Evolutionary conservation across 2,888 invertebrate genomes (phyloP).

Genomic region (Pristionchus arcanus): DNA sequence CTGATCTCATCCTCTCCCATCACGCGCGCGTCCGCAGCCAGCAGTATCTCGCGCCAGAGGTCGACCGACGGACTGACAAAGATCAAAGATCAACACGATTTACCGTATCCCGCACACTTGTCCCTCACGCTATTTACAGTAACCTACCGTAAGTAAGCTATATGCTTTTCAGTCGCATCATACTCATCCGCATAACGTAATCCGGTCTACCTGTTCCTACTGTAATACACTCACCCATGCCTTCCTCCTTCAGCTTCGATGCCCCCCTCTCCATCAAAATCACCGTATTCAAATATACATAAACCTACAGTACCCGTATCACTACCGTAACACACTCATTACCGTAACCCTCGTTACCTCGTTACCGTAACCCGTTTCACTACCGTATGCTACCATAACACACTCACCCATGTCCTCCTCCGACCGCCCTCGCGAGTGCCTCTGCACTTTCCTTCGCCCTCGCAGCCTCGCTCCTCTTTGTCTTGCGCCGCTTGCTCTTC

Average conservation of each 20-base stretch:
- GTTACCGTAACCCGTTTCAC: too few species aligned
- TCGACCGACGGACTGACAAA: constrained; percentile 43
- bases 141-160: too few species aligned
- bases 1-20: constrained; percentile 18
- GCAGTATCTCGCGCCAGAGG: constrained; percentile 8
- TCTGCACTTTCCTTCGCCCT: constrained; percentile 41
- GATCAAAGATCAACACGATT: neutral
- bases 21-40: neutral
- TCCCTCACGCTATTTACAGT: neutral
- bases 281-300: too few species aligned
- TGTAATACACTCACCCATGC: too few species aligned
- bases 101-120: neutral
- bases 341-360: too few species aligned
- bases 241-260: too few species aligned
- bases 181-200: too few species aligned
- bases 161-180: too few species aligned
- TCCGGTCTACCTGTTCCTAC: too few species aligned
- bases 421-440: constrained; percentile 18
- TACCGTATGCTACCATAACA: neutral
- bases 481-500: constrained; percentile 19
- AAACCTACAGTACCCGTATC: constrained; percentile 18
- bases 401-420: constrained; percentile 50
- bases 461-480: constrained; percentile 1
- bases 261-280: too few species aligned
- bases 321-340: too few species aligned